Evolutionary conservation across 2,888 invertebrate species (phyloP).

Genomic region (Ectemnius lituratus): DNA sequence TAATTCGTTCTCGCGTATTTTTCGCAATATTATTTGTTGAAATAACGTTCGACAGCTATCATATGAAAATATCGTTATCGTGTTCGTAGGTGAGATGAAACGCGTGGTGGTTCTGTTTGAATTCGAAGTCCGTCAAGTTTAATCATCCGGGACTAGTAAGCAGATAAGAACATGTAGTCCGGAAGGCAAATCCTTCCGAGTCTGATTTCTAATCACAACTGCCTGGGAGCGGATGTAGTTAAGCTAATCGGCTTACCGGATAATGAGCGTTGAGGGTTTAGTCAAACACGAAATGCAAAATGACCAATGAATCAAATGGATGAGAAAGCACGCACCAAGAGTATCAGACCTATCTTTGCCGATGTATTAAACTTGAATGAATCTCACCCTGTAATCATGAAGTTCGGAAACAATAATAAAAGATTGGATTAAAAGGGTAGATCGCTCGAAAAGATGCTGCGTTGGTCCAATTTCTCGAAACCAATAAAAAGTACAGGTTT

Average conservation of each 20-base stretch:
- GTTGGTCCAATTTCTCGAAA: too few relatives aligned
- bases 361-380: not conserved
- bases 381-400: not conserved
- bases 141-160: constrained; percentile 14
- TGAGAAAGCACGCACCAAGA: not conserved
- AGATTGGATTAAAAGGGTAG: too few relatives aligned
- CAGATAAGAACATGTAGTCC: constrained; percentile 14
- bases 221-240: constrained; percentile 27
- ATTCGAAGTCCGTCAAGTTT: constrained; percentile 26
- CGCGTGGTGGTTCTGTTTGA: not conserved
- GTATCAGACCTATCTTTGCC: constrained; percentile 9
- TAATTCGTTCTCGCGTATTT: not conserved
- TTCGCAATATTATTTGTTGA: not conserved
- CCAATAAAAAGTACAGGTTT: too few relatives aligned
- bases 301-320: constrained; percentile 4
- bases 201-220: constrained; percentile 41
- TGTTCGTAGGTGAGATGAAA: not conserved
- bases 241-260: constrained; percentile 35
- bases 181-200: constrained; percentile 20
- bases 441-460: too few relatives aligned
- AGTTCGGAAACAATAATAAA: too few relatives aligned
- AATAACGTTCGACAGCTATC: not conserved
- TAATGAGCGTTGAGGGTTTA: constrained; percentile 26
- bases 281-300: not conserved
- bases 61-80: not conserved